Percentiles rank a stretch among this genome's conserved stretches.
Conservation (phyloP, 2,113 vertebrate genomes). For the Nerophis lumbriciformis region DNA sequence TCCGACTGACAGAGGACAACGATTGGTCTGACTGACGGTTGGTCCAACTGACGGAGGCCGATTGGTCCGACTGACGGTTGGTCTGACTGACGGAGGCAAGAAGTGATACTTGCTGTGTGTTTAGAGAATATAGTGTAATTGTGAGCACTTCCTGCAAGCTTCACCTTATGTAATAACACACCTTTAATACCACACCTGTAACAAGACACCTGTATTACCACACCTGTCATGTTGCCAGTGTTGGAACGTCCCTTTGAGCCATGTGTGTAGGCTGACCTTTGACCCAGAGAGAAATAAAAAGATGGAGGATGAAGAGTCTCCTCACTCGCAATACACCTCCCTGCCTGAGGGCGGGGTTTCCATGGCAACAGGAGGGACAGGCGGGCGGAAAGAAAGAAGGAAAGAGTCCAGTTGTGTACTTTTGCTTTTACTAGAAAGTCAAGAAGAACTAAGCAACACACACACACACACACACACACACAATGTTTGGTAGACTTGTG, state of each 20-base stretch:
- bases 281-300: no score
- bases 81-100: slow-evolving; percentile 1
- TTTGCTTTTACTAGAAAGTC: no score
- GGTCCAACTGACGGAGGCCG: no score
- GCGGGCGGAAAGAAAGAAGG: slow-evolving; percentile 42
- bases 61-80: no score
- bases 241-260: no score
- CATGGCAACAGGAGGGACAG: slow-evolving; percentile 56
- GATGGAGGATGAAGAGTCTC: slow-evolving; percentile 19
- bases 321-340: slow-evolving; percentile 7
- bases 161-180: neutral
- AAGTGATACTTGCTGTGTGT: slow-evolving; percentile 1
- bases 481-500: no score
- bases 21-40: no score
- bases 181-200: no score
- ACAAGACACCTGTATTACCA: no score
- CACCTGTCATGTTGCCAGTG: no score
- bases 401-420: slow-evolving; percentile 32
- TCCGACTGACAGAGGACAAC: no score
- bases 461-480: neutral
- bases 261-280: no score
- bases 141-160: slow-evolving; percentile 37
- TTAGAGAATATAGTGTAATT: slow-evolving; percentile 23
- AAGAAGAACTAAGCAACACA: neutral
- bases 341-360: slow-evolving; percentile 45